Evolutionary conservation across 2,888 invertebrate species (phyloP).

Genomic region (Sisyra terminalis): DNA sequence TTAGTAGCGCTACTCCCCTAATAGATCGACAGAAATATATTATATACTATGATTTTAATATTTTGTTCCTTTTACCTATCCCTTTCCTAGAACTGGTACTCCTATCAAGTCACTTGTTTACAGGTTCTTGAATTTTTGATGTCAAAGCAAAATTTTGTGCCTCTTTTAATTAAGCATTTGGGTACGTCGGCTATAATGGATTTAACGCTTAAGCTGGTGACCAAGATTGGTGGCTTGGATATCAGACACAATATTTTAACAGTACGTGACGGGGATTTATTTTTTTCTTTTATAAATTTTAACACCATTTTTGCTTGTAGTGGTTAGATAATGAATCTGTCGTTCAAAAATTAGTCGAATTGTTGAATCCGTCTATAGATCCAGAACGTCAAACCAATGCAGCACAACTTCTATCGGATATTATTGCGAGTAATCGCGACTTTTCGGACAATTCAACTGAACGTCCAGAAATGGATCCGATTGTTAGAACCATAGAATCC

Average conservation of each 20-base stretch:
- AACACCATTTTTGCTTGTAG: constrained; percentile 30
- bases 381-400: constrained; percentile 72
- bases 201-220: constrained; percentile 70
- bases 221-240: constrained; percentile 61
- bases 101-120: constrained; percentile 80
- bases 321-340: constrained; percentile 83
- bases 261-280: constrained; percentile 30
- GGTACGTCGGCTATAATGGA: constrained; percentile 92
- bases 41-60: too few relatives aligned
- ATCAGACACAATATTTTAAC: constrained; percentile 52
- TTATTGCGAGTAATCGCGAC: constrained; percentile 51
- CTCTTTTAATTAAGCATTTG: constrained; percentile 74
- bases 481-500: constrained; percentile 55
- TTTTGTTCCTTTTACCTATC: too few relatives aligned
- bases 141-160: constrained; percentile 70
- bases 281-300: too few relatives aligned
- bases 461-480: constrained; percentile 49
- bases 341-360: constrained; percentile 57
- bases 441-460: constrained; percentile 37
- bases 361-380: constrained; percentile 46
- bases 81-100: constrained; percentile 63
- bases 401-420: constrained; percentile 75
- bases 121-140: constrained; percentile 87
- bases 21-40: too few relatives aligned
- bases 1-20: too few relatives aligned